phyloP scores from a whole-genome alignment of 2,888 invertebrate genomes.

The Cheilosia vernalis region DNA sequence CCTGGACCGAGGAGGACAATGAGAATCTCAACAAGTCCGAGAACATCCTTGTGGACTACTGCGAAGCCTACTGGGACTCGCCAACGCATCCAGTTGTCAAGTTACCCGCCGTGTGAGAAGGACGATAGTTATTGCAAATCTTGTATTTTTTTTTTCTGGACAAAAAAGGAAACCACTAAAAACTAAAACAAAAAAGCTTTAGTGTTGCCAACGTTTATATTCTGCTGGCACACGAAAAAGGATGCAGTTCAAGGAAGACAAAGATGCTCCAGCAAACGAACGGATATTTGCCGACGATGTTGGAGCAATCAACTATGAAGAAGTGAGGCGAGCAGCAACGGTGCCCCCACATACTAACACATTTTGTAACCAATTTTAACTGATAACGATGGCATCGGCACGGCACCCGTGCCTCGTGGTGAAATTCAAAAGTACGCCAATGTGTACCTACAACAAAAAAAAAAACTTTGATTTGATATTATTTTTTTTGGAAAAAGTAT shows the following conservation, averaged over 20 bases:
- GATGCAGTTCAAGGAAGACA: constrained; percentile 34
- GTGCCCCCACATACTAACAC: constrained; percentile 38
- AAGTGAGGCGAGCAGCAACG: constrained; percentile 6
- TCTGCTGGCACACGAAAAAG: constrained; percentile 28
- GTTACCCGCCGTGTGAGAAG: constrained; percentile 86
- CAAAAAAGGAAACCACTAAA: constrained; percentile 39
- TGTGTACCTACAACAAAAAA: not conserved
- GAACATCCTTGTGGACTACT: constrained; percentile 87
- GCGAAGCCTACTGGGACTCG: constrained; percentile 87
- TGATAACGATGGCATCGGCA: constrained; percentile 12
- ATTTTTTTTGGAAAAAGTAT: constrained; percentile 5
- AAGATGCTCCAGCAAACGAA: constrained; percentile 56
- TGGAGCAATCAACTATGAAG: constrained; percentile 44
- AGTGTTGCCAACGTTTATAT: constrained; percentile 20
- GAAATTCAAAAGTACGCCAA: constrained; percentile 52
- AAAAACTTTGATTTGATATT: constrained; percentile 2
- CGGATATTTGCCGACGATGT: constrained; percentile 70
- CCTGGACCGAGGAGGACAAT: constrained; percentile 82
- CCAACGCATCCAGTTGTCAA: constrained; percentile 87
- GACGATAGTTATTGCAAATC: constrained; percentile 59
- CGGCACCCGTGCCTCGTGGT: constrained; percentile 37
- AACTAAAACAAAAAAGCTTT: constrained; percentile 22
- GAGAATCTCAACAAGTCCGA: constrained; percentile 86
- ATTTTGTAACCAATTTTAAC: not conserved
- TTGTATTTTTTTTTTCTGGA: constrained; percentile 62